These are phyloP conservation scores for Panopea generosa DNA, from an alignment of 2,888 invertebrate species.

Conservation along the genomic window DNA sequence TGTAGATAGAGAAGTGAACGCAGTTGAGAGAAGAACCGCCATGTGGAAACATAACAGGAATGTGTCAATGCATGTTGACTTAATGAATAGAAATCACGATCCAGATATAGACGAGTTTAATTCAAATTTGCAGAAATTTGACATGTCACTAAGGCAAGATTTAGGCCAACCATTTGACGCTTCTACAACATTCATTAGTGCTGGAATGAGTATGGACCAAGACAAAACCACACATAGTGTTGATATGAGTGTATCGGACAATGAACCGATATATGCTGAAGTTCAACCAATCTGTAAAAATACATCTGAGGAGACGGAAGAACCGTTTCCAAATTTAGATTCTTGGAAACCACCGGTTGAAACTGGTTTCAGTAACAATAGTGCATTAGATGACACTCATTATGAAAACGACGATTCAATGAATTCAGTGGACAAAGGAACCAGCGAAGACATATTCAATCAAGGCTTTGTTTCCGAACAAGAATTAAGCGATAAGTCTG, in stretches of 20 bases:
- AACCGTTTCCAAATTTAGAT: slow-evolving; percentile 56
- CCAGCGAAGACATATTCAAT: slow-evolving; percentile 55
- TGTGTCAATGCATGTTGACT: slow-evolving; percentile 53
- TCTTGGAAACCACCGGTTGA: slow-evolving; percentile 45
- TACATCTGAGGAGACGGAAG: not conserved
- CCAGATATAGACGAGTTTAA: not conserved
- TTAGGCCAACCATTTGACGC: too few species aligned
- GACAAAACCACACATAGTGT: not conserved
- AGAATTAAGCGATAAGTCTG: slow-evolving; percentile 10
- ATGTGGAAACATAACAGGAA: slow-evolving; percentile 50
- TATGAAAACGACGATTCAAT: slow-evolving; percentile 49
- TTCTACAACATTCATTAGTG: too few species aligned
- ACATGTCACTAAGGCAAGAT: not conserved
- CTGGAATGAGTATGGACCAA: not conserved
- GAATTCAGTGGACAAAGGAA: slow-evolving; percentile 3
- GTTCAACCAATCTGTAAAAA: slow-evolving; percentile 31
- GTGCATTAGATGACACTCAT: slow-evolving; percentile 43
- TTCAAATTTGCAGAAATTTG: not conserved
- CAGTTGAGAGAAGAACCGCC: slow-evolving; percentile 23
- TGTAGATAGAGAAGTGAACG: not conserved
- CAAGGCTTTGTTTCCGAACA: slow-evolving; percentile 42
- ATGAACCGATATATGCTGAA: slow-evolving; percentile 64
- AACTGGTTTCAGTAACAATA: slow-evolving; percentile 22
- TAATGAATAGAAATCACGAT: slow-evolving; percentile 26
- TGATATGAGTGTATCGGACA: slow-evolving; percentile 6